A percentile compares a stretch with the other conserved stretches of the same genome.
These are phyloP conservation scores for Etheostoma perlongum DNA, from an alignment of 2,797 vertebrate genomes.

Conservation along the genomic window DNA sequence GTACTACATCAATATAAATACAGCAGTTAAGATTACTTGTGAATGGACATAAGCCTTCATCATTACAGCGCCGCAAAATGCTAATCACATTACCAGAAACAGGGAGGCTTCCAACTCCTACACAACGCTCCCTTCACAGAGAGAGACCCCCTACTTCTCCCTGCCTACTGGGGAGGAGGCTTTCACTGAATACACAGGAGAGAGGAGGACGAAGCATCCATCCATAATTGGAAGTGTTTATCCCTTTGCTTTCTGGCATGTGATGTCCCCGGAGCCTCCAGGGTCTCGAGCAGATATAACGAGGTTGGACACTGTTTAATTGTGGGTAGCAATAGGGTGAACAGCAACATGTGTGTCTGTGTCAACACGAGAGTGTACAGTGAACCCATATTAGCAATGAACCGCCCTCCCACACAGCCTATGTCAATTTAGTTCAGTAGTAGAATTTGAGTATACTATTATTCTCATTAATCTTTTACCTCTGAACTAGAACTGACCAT, in stretches of 20 bases:
- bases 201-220: constrained; percentile 50
- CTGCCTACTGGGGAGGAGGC: constrained; percentile 43
- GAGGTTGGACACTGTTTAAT: constrained; percentile 46
- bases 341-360: constrained; percentile 32
- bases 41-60: constrained; percentile 38
- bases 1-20: constrained; percentile 20
- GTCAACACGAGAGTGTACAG: constrained; percentile 39
- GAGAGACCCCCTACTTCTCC: constrained; percentile 31
- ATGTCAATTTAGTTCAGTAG: constrained; percentile 41
- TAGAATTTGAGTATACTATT: constrained; percentile 46
- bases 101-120: constrained; percentile 50
- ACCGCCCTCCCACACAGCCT: constrained; percentile 29
- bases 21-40: constrained; percentile 7
- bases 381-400: constrained; percentile 43
- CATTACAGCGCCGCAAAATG: constrained; percentile 32
- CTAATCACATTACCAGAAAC: constrained; percentile 52
- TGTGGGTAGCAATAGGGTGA: constrained; percentile 39
- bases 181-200: constrained; percentile 46
- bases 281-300: constrained; percentile 54
- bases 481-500: constrained; percentile 49
- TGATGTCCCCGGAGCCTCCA: constrained; percentile 50
- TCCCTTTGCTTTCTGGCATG: constrained; percentile 48
- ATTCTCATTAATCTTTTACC: constrained; percentile 67
- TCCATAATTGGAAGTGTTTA: constrained; percentile 49
- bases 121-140: constrained; percentile 44